Evolutionary conservation across 2,113 vertebrate genomes (phyloP), one percentile per base, ranked within the genome.

Genomic region (Chinchilla lanigera): DNA sequence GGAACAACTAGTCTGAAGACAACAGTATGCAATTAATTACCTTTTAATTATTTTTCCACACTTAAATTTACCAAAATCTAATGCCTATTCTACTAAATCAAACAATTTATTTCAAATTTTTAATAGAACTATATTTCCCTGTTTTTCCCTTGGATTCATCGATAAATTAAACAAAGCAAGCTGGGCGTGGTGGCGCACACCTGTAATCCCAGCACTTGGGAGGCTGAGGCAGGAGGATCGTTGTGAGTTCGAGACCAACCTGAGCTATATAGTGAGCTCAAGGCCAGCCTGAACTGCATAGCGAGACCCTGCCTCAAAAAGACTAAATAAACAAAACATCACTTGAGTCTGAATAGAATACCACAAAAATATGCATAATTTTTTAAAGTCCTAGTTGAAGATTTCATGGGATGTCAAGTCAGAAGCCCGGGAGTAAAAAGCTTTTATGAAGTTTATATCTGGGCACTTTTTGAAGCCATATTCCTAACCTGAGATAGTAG

Each of bases 371-470:
- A 82, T 20, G 19, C 22, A 81, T 82, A 73, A 88, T 77, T 67
- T 61, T 94, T 35, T 61, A 88, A 94, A 96, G 24, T 93, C 63
- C 71, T 69, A 83, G 10, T 44, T 96, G 33, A 95, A 86, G 54
- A 35, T 75, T 81, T 60, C 47, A 88, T 63, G 13, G 26, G 9
- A 82, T 93, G 19, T 67, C 60, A 95, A 82, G 69, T 63, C 20
- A 86, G 35, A 96, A 86, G 44, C 52, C 54, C 38, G 85, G 44
- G 93, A 92, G 75, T 84, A 19, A 7, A 85, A 91, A 94, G 83
- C 14, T 86, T 96, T 94, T 58, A 93, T 78, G 56, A 95, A 94
- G 44, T 84, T 92, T 92, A 58, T 56, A 77, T 52, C 30, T 90
- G 44, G 94, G n/a, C n/a, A 75, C 58, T 88, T 95, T 91, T 63